Evolutionary conservation across 2,797 vertebrate genomes (phyloP).

Genomic region (Petrocephalus sullivani): DNA sequence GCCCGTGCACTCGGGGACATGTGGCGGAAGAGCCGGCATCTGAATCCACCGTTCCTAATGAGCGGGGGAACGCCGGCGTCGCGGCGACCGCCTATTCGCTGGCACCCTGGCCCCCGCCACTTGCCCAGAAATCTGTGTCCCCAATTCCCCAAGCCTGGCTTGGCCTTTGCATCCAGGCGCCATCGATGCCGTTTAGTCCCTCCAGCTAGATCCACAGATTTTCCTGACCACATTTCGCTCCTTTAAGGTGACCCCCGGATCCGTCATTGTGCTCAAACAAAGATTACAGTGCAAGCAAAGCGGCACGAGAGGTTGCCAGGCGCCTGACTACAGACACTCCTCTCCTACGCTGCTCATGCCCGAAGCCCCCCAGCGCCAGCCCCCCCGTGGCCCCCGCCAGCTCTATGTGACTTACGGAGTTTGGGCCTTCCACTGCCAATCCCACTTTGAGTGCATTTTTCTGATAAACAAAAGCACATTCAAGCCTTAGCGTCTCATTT

Average conservation of each 20-base stretch:
- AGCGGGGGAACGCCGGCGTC: constrained; percentile 37
- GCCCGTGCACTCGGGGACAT: constrained; percentile 44
- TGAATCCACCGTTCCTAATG: constrained; percentile 43
- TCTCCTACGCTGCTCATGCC: constrained; percentile 59
- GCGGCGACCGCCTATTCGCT: constrained; percentile 51
- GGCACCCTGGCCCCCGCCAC: constrained; percentile 46
- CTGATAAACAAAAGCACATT: constrained; percentile 84
- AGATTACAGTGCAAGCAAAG: constrained; percentile 53
- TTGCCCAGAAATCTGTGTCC: constrained; percentile 56
- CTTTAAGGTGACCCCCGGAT: constrained; percentile 70
- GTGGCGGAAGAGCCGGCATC: constrained; percentile 44
- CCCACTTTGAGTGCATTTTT: constrained; percentile 79
- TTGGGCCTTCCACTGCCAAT: constrained; percentile 69
- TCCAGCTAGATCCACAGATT: constrained; percentile 45
- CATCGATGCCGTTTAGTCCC: constrained; percentile 24
- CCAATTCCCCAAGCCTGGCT: constrained; percentile 58
- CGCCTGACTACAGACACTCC: constrained; percentile 53
- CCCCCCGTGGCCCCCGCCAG: constrained; percentile 60
- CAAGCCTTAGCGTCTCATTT: constrained; percentile 78
- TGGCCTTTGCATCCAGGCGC: constrained; percentile 40
- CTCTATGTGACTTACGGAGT: constrained; percentile 76
- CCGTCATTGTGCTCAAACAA: constrained; percentile 53
- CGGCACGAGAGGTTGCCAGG: constrained; percentile 51
- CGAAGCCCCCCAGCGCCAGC: constrained; percentile 52
- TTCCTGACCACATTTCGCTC: constrained; percentile 50